Evolutionary conservation across 2,113 vertebrate species (phyloP).

Genomic region (human (Homo sapiens)): GRCh38 chr3:24412001-24412500

Average conservation of each 20-base stretch:
- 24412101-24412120: neutral
- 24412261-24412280: neutral
- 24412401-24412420: neutral
- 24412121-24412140: neutral
- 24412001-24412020: neutral
- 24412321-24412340: neutral
- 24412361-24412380: neutral
- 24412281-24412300: neutral
- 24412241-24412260: neutral
- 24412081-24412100: neutral
- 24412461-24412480: neutral
- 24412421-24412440: neutral
- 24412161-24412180: neutral
- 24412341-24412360: neutral
- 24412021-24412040: neutral
- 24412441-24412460: slow-evolving; percentile 8
- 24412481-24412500: neutral
- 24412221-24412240: neutral
- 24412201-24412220: neutral
- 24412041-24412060: neutral
- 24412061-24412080: neutral
- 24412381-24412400: neutral
- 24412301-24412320: neutral
- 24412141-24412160: neutral
- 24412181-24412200: neutral